Evolutionary conservation across 2,797 vertebrate species (phyloP).

Genomic region (Gallinago nigripennis): DNA sequence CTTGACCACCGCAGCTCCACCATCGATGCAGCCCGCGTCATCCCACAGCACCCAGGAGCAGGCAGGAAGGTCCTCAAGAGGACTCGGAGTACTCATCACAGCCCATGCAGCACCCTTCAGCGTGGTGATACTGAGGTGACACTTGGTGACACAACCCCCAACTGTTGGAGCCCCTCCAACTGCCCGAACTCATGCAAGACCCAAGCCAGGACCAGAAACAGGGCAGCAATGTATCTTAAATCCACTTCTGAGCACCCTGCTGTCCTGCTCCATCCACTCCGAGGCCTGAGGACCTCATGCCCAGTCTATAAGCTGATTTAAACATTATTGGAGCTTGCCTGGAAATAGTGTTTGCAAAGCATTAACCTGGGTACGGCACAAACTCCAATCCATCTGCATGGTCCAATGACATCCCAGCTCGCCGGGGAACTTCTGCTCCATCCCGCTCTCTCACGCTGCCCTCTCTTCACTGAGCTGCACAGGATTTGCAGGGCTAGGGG

Average conservation of each 20-base stretch:
- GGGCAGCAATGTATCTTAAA: neutral
- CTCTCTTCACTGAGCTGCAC: neutral
- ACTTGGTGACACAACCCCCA: neutral
- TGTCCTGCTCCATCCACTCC: neutral
- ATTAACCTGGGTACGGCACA: neutral
- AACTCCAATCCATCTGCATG: neutral
- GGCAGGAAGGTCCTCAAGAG: rapidly evolving
- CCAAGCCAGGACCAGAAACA: neutral
- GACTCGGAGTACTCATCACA: neutral
- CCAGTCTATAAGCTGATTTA: neutral
- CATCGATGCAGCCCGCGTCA: rapidly evolving
- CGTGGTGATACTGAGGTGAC: neutral
- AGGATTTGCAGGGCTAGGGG: neutral
- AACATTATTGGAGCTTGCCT: neutral
- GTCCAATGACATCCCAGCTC: neutral
- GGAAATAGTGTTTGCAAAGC: neutral
- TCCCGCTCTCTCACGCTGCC: neutral
- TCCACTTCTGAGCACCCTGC: neutral
- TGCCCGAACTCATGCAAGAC: neutral
- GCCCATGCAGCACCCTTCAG: neutral
- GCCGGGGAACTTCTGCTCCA: neutral
- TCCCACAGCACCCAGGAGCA: neutral
- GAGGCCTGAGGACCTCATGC: neutral
- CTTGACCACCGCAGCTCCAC: neutral
- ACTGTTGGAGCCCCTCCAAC: neutral